Evolutionary conservation across 2,113 vertebrate genomes (phyloP).

Genomic region (Aphyosemion australe): DNA sequence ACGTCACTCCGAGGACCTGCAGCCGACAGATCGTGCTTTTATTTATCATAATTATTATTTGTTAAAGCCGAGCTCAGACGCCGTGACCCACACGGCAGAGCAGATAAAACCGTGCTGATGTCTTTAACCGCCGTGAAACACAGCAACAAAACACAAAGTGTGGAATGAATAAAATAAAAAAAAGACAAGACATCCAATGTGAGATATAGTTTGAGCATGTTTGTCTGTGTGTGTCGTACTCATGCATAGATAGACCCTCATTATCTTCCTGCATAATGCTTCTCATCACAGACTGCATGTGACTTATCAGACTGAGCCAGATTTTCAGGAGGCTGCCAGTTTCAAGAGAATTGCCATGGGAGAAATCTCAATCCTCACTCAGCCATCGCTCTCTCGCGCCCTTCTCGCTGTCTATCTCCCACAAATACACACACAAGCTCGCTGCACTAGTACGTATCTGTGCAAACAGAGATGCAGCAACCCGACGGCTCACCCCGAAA

Average conservation of each 20-base stretch:
- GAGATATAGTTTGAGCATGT: constrained; percentile 12
- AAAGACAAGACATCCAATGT: background rate
- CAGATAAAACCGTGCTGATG: constrained; percentile 9
- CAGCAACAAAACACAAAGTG: background rate
- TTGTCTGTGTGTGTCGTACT: constrained; percentile 19
- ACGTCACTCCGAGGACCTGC: background rate
- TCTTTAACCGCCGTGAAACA: background rate
- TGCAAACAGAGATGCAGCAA: constrained; percentile 40
- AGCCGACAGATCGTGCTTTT: background rate
- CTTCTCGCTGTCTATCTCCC: constrained; percentile 17
- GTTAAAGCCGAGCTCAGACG: constrained; percentile 15
- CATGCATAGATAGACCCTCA: constrained; percentile 54
- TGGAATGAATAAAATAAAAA: constrained; percentile 4
- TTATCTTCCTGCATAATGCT: constrained; percentile 49
- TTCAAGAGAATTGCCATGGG: constrained; percentile 48
- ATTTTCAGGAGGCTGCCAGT: constrained; percentile 62
- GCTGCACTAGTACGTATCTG: constrained; percentile 18
- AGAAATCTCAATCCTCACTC: constrained; percentile 59
- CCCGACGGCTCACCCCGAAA: constrained; percentile 31
- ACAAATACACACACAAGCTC: constrained; percentile 1
- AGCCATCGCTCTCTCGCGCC: constrained; percentile 40
- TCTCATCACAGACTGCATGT: constrained; percentile 56
- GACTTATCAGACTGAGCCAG: constrained; percentile 67
- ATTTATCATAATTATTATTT: constrained; percentile 3
- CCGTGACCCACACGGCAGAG: constrained; percentile 19